Conservation (phyloP, 2,113 vertebrate species). For the Trematocara nigrifrons region DNA sequence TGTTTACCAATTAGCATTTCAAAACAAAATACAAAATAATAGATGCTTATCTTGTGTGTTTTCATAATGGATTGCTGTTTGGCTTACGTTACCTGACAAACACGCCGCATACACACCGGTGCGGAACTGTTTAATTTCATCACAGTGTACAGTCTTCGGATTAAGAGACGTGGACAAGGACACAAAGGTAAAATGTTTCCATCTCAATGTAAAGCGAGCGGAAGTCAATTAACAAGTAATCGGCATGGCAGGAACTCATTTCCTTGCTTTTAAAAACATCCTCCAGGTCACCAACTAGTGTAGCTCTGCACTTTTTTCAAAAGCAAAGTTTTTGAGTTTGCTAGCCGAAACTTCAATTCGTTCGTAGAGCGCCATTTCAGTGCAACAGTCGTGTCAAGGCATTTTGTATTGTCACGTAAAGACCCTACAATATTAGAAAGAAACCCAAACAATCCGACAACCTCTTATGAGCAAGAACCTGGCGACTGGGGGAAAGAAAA, state of each 20-base stretch:
- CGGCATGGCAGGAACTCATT: neutral
- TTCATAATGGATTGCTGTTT: conserved; percentile 31
- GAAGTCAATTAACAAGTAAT: conserved; percentile 10
- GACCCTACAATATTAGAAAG: neutral
- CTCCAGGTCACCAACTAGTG: neutral
- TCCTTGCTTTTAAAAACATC: neutral
- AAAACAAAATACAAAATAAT: conserved; percentile 33
- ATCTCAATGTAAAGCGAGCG: neutral
- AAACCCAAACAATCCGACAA: neutral
- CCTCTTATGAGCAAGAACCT: neutral
- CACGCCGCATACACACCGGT: neutral
- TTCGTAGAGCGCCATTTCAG: neutral
- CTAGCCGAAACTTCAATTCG: neutral
- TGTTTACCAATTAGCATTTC: conserved; percentile 51
- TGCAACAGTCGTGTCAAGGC: neutral
- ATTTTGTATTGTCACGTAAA: neutral
- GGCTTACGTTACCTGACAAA: neutral
- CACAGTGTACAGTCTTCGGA: neutral
- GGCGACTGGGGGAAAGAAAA: neutral
- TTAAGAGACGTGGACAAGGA: neutral
- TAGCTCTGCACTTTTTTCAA: neutral
- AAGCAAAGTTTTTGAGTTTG: neutral
- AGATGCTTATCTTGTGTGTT: conserved; percentile 30
- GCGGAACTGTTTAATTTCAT: neutral
- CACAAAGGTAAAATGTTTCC: neutral